Conservation (phyloP, 2,797 vertebrate genomes). For the Falco novaeseelandiae region DNA sequence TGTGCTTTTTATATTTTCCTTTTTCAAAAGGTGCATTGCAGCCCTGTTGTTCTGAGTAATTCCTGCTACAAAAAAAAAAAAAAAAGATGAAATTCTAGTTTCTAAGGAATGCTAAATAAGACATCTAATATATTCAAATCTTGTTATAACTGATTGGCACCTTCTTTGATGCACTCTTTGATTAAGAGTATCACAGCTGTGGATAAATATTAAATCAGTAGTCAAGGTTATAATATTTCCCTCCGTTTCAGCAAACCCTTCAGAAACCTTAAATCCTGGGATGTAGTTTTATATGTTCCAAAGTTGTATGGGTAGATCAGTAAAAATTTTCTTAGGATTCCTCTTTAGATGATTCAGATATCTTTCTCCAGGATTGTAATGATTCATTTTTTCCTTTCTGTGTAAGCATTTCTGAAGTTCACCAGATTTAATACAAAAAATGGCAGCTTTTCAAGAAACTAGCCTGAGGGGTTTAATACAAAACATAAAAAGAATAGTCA, state of each 20-base stretch:
- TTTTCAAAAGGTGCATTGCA: not conserved
- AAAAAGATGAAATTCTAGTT: not conserved
- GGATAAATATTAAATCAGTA: not conserved
- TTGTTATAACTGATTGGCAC: not conserved
- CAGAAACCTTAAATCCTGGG: not conserved
- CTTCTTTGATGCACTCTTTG: not conserved
- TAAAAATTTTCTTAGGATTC: not conserved
- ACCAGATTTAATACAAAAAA: too few relatives aligned
- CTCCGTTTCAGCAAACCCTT: not conserved
- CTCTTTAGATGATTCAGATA: not conserved
- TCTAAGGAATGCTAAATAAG: not conserved
- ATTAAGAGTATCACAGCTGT: not conserved
- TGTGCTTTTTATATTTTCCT: not conserved
- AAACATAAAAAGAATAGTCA: not conserved
- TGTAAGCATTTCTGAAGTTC: too few relatives aligned
- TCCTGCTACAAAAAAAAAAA: not conserved
- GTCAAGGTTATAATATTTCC: not conserved
- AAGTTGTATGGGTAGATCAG: not conserved
- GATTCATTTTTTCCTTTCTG: not conserved
- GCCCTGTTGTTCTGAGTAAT: not conserved
- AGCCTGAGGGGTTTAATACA: conserved; percentile 12
- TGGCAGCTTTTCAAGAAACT: not conserved
- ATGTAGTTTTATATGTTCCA: not conserved
- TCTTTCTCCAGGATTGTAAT: not conserved
- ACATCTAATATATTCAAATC: not conserved